These are phyloP conservation scores for Antrozous pallidus DNA, from an alignment of 2,797 vertebrate genomes.

Conservation along the genomic window DNA sequence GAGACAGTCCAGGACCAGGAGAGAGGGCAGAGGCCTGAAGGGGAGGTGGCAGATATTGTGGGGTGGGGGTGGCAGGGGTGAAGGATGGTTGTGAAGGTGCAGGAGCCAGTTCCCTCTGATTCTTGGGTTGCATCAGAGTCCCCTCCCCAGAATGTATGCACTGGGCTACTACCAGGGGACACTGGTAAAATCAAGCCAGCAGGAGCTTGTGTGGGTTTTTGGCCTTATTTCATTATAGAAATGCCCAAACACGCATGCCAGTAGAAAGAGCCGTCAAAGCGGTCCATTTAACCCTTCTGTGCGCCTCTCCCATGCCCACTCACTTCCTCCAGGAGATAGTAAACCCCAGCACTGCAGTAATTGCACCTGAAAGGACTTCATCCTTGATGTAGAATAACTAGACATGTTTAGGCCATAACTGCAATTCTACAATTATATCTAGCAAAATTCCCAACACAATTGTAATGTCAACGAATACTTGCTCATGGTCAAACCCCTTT, in stretches of 20 bases:
- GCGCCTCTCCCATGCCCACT: neutral
- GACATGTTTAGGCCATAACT: neutral
- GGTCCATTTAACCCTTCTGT: neutral
- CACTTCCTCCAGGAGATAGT: neutral
- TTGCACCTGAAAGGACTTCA: neutral
- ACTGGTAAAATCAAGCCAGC: too few species aligned
- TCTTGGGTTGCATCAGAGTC: neutral
- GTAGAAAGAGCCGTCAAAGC: neutral
- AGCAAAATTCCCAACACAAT: neutral
- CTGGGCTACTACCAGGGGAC: neutral
- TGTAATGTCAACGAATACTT: neutral
- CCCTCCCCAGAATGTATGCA: neutral
- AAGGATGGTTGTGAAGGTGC: fast-evolving
- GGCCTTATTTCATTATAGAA: neutral
- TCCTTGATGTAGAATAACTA: neutral
- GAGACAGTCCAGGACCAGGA: neutral
- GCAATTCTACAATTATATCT: neutral
- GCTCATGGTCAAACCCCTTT: neutral
- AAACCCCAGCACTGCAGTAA: neutral
- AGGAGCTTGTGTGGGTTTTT: neutral
- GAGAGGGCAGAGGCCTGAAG: neutral
- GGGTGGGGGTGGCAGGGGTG: too few species aligned
- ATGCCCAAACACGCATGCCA: neutral
- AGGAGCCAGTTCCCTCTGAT: neutral
- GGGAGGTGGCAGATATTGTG: fast-evolving